These are phyloP conservation scores for Myotis lucifugus DNA, from an alignment of 2,113 vertebrate species.

Conservation along the genomic window DNA sequence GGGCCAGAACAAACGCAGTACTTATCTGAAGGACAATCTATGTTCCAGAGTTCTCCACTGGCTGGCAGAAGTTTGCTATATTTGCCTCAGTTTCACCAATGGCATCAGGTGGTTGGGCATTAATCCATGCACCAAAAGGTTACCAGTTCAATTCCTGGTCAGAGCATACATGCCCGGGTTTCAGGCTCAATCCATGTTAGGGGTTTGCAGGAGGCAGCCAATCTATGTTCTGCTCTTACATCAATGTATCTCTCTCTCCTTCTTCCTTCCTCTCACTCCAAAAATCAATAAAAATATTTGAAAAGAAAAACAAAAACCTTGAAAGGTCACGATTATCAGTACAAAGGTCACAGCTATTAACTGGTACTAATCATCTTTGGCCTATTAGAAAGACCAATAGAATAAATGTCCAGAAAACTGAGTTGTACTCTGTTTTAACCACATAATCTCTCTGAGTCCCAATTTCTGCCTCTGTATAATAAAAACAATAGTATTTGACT, in stretches of 20 bases:
- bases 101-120: neutral
- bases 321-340: neutral
- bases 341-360: neutral
- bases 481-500: neutral
- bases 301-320: neutral
- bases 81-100: neutral
- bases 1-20: too few relatives aligned
- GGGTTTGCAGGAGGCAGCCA: too few relatives aligned
- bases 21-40: neutral
- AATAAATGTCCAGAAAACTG: neutral
- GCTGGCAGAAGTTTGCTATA: accelerated
- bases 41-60: neutral
- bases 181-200: too few relatives aligned
- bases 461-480: neutral
- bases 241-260: too few relatives aligned
- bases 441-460: neutral
- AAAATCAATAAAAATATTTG: too few relatives aligned
- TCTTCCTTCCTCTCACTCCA: too few relatives aligned
- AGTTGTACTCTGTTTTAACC: neutral
- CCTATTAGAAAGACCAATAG: neutral
- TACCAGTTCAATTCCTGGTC: too few relatives aligned
- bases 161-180: too few relatives aligned
- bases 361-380: neutral
- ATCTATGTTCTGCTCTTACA: too few relatives aligned
- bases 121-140: too few relatives aligned